These are phyloP conservation scores for Anarsia innoxiella DNA, from an alignment of 2,888 invertebrate genomes.

Conservation along the genomic window DNA sequence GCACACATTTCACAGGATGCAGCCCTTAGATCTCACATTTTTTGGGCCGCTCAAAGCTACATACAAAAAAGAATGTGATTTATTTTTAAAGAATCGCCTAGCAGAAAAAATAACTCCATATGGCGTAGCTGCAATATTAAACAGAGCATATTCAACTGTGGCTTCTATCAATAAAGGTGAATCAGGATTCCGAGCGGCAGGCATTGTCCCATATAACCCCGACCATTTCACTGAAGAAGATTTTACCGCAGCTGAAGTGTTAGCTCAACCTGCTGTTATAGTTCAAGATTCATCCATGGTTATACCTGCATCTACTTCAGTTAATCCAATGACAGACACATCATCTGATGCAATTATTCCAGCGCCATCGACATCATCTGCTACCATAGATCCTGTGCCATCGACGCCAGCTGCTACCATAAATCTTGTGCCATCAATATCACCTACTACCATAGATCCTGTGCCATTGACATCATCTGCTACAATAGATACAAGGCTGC, in stretches of 20 bases:
- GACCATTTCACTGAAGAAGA: slow-evolving; percentile 10
- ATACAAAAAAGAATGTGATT: slow-evolving; percentile 26
- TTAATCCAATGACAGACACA: too few relatives aligned
- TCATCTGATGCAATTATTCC: too few relatives aligned
- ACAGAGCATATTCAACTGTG: slow-evolving; percentile 13
- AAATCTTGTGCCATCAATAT: too few relatives aligned
- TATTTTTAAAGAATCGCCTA: slow-evolving; percentile 8
- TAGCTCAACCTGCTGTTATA: neutral
- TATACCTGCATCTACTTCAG: neutral
- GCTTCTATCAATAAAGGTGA: slow-evolving; percentile 14
- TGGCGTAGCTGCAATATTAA: slow-evolving; percentile 12
- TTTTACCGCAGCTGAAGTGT: slow-evolving; percentile 5
- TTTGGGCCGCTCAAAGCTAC: slow-evolving; percentile 19
- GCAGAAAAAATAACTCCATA: slow-evolving; percentile 17
- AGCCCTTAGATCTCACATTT: neutral
- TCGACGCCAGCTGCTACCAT: too few relatives aligned
- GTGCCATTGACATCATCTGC: too few relatives aligned
- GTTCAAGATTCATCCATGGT: neutral
- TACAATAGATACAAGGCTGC: too few relatives aligned
- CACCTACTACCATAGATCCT: too few relatives aligned
- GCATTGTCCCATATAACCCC: slow-evolving; percentile 23
- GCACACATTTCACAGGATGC: slow-evolving; percentile 2
- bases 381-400: too few relatives aligned
- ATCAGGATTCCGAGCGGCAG: slow-evolving; percentile 15
- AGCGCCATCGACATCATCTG: too few relatives aligned